Evolutionary conservation across 1,140 invertebrate genomes (phyloP).

Genomic region (Globodera rostochiensis): DNA sequence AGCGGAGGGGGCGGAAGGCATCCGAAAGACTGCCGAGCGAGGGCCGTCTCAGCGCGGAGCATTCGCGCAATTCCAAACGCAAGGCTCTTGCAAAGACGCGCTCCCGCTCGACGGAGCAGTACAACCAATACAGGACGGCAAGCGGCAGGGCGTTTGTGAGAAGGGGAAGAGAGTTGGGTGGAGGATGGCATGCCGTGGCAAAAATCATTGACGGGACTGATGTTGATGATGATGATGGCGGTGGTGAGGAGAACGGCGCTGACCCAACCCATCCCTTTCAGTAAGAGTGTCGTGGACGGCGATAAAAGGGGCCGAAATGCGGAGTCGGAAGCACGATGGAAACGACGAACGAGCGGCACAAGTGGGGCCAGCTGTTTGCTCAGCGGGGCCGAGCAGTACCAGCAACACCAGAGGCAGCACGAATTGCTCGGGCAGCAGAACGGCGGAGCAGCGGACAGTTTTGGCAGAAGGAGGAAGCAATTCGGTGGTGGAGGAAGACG

Average conservation of each 20-base stretch:
- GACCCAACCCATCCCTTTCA: neutral
- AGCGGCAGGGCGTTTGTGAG: neutral
- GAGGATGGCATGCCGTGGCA: neutral
- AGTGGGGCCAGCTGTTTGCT: neutral
- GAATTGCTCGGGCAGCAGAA: neutral
- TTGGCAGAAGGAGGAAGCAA: neutral
- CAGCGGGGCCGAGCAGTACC: neutral
- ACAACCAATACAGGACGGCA: neutral
- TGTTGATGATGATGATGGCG: neutral
- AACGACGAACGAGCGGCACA: neutral
- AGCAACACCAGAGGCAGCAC: neutral
- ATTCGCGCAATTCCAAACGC: neutral
- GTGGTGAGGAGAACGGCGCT: neutral
- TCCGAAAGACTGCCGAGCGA: neutral
- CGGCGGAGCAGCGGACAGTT: neutral
- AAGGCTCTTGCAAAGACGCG: neutral
- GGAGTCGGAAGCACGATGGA: neutral
- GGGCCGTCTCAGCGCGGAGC: neutral
- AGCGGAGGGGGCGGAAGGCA: neutral
- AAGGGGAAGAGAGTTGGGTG: neutral
- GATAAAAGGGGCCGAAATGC: neutral
- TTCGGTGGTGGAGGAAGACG: neutral
- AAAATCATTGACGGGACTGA: neutral
- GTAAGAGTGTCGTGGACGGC: slow-evolving; percentile 4
- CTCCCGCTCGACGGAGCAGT: neutral